Evolutionary conservation across 2,888 invertebrate species (phyloP), one percentile per base, ranked within the genome.

Genomic region (Cephus rjabovi): DNA sequence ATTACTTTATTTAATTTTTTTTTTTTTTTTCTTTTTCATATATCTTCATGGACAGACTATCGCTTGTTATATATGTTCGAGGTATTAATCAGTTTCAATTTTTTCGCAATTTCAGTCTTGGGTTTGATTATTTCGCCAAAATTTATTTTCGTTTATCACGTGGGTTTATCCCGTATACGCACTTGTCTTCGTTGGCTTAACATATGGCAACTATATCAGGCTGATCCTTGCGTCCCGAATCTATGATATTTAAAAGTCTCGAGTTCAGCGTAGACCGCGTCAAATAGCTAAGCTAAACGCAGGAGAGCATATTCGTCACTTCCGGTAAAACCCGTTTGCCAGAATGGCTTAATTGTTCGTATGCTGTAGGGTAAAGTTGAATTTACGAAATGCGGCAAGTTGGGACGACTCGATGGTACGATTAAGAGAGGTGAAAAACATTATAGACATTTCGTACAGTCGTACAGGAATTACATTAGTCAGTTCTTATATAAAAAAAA

Each of bases 321-420:
- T 71, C 71, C 71, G 71, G 71, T 71, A 23, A 34, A 71, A 71
- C 71, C 31, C 71, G 71, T 71, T 71, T 34, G 33, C 12, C 71
- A 23, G 31, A 71, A 31, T 56, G 12, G 12, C 71, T 34, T 31
- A 71, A 71, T 71, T 31, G 56, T 56, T 6, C 56, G 15, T 9
- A 35, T 12, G 15, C 9, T 23, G 23, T 56, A 6, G 23, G 2
- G 9, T 23, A 23, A 56, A 23, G 56, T 56, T 56, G 23, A 23
- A 56, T 23, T 56, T 56, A 9, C 23, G 56, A 56, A 56, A 56
- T 23, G 1, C 23, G 9, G 23, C 56, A 56, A 56, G 23, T 9
- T 56, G 56, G 23, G 9, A 35, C 35, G 56, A 2, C 23, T 15
- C 6, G 6, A 40, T 4, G 40, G 6, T 15, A 15, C 15, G 2